Base-by-base conservation (phyloP, 2,888 invertebrate genomes). In the Nipponacmea schrenckii region DNA sequence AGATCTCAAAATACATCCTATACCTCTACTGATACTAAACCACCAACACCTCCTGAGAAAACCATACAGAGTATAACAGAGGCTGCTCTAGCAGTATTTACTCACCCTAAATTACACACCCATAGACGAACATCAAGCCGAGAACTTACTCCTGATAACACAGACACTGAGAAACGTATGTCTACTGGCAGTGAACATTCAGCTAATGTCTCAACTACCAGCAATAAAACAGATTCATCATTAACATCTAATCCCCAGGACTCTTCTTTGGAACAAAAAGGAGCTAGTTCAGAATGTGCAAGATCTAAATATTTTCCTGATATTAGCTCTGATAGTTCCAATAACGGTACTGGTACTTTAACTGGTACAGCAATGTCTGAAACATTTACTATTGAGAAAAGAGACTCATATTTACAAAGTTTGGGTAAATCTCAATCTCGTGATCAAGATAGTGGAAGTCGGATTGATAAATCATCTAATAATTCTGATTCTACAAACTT, bases 331-430 rank as follows among this genome's bases (percentile, higher is more conserved):
- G 56, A 64, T 24, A 64, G 56, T 20, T 10, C 50, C 26, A 27
- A 44, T 50, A 64, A 31, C 39, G 46, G 68, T 56, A 45, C 68
- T 50, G 78, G 76, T 15, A 73, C 69, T 66, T 66, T 65, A 26
- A 67, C 63, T 24, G 72, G 73, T 31, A 73, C 73, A 7, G 74
- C 74, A 72, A 45, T 84, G 74, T 82, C 84, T 12, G 83, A 81
- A 62, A 84, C 83, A 8, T 83, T 83, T 71, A 83, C 83, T 46
- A 73, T 84, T 17, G 83, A 84, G 48, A 80, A 81, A 62, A 80
- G 79, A 64, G 79, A 76, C 66, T 84, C 83, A 27, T 77, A 80
- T 66, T 67, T 84, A 45, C 75, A 79, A 63, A 81, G 79, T 77
- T 45, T 62, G n/a, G 64, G 68, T 20, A 44, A 46, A 24, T 26